A percentile compares a stretch with the other conserved stretches of the same genome.
phyloP scores from a whole-genome alignment of 2,797 vertebrate genomes.

The Pangasius larnaudii region DNA sequence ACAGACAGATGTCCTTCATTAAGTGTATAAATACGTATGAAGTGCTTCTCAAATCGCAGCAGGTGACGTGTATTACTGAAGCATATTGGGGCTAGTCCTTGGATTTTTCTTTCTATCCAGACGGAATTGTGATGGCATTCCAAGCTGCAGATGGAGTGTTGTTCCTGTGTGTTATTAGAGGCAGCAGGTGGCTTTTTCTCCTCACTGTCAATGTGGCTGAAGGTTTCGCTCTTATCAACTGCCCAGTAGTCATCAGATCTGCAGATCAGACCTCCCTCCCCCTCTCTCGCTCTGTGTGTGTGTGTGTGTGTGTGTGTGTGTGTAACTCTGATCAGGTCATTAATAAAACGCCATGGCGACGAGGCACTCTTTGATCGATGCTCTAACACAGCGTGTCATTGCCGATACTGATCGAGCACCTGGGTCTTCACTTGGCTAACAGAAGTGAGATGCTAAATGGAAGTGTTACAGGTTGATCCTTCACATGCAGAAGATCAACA shows the following conservation, averaged over 20 bases:
- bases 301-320: background rate
- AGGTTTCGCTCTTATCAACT: slow-evolving; percentile 8
- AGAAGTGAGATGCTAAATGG: background rate
- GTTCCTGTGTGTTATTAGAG: background rate
- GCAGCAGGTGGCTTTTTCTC: slow-evolving; percentile 9
- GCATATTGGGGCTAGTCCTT: too few relatives aligned
- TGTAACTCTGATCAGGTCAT: background rate
- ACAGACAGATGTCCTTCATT: slow-evolving; percentile 1
- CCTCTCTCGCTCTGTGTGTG: background rate
- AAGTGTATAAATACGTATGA: background rate
- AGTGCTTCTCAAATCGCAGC: background rate
- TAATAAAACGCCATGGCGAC: background rate
- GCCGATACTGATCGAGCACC: slow-evolving; percentile 4
- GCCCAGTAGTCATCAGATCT: slow-evolving; percentile 5
- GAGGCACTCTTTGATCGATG: slow-evolving; percentile 5
- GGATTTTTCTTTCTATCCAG: background rate
- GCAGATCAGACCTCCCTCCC: background rate
- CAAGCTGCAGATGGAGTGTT: background rate
- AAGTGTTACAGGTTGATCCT: background rate
- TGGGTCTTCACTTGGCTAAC: background rate
- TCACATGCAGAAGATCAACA: background rate
- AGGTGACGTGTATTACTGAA: background rate
- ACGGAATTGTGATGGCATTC: slow-evolving; percentile 9
- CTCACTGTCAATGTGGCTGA: background rate
- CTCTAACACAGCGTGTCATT: background rate